phyloP scores from a whole-genome alignment of 1,140 invertebrate genomes.

The Palaemon carinicauda region DNA sequence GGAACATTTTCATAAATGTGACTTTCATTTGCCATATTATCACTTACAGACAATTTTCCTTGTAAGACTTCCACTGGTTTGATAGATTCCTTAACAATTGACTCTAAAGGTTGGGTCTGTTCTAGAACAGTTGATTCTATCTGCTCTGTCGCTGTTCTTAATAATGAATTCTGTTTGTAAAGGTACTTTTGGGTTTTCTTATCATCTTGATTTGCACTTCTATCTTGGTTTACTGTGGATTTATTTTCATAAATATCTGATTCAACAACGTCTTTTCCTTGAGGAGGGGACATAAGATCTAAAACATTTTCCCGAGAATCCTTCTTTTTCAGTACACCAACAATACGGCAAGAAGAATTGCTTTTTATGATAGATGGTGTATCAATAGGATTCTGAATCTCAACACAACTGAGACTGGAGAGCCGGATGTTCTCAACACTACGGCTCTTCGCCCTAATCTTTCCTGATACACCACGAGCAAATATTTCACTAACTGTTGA shows the following conservation, averaged over 20 bases:
- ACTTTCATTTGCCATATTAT: not conserved
- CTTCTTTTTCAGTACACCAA: slow-evolving; percentile 44
- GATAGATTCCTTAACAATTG: not conserved
- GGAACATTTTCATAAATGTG: slow-evolving; percentile 39
- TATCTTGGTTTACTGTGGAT: not conserved
- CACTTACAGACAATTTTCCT: not conserved
- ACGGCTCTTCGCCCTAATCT: slow-evolving; percentile 25
- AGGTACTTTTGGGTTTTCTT: not conserved
- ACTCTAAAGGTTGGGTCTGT: not conserved
- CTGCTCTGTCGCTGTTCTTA: not conserved
- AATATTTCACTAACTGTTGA: slow-evolving; percentile 44
- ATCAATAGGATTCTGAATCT: slow-evolving; percentile 15
- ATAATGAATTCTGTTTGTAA: not conserved
- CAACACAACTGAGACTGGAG: slow-evolving; percentile 40
- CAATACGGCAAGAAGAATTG: slow-evolving; percentile 33
- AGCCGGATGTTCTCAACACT: slow-evolving; percentile 48
- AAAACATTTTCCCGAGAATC: slow-evolving; percentile 24
- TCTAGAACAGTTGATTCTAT: not conserved
- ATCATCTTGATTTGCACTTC: not conserved
- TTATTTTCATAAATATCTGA: not conserved
- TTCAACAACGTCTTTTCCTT: not conserved
- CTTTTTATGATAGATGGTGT: not conserved
- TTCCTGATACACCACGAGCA: slow-evolving; percentile 38
- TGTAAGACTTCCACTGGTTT: not conserved
- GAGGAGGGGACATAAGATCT: not conserved